Conservation (phyloP, 2,113 vertebrate genomes). For the Pygoscelis adeliae region DNA sequence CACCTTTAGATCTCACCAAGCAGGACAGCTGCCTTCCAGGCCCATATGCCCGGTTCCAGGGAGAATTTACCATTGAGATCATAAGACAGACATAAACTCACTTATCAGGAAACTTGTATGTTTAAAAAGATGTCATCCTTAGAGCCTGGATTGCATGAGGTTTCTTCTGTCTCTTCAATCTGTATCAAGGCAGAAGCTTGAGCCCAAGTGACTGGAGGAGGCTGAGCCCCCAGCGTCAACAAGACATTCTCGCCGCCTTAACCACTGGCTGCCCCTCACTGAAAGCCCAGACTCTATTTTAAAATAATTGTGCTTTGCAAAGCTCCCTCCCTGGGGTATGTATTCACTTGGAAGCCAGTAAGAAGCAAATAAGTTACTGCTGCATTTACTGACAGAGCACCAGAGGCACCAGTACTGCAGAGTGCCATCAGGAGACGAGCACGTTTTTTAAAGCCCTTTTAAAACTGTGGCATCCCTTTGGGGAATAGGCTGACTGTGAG, state of each 20-base stretch:
- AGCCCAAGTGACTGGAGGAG: slow-evolving; percentile 26
- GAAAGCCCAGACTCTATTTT: slow-evolving; percentile 48
- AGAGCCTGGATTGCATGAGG: background rate
- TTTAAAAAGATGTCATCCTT: slow-evolving; percentile 3
- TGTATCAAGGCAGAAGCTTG: background rate
- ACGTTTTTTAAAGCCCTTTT: slow-evolving; percentile 37
- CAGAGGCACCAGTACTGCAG: slow-evolving; percentile 41
- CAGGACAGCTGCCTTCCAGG: slow-evolving; percentile 4
- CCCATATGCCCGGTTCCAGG: background rate
- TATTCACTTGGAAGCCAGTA: slow-evolving; percentile 46
- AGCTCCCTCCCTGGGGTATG: slow-evolving; percentile 22
- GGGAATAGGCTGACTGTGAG: slow-evolving; percentile 41
- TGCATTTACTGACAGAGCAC: slow-evolving; percentile 59
- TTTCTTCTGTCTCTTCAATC: background rate
- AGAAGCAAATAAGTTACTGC: slow-evolving; percentile 62
- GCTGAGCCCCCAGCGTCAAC: slow-evolving; percentile 35
- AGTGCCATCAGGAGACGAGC: slow-evolving; percentile 17
- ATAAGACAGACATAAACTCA: background rate
- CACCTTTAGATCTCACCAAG: background rate
- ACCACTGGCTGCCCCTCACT: slow-evolving; percentile 26
- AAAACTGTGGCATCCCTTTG: slow-evolving; percentile 36
- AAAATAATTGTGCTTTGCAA: slow-evolving; percentile 45
- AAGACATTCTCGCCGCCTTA: background rate
- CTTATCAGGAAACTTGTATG: background rate
- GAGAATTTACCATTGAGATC: background rate